Conservation (phyloP, 1,140 invertebrate species). For the Oryzaephilus surinamensis region DNA sequence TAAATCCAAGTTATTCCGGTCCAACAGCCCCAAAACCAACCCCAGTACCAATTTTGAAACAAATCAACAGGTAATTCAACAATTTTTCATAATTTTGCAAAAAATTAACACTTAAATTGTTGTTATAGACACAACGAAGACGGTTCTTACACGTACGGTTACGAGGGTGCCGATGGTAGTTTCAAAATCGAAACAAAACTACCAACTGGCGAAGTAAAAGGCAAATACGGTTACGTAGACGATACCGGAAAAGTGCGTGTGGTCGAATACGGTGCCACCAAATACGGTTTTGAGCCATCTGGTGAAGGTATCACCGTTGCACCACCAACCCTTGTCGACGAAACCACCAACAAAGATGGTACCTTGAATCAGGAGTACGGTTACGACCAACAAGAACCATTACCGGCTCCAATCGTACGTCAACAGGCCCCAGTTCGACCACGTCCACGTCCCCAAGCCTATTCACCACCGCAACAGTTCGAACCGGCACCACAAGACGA, state of each 20-base stretch:
- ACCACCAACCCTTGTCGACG: conserved; percentile 65
- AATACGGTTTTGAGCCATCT: conserved; percentile 73
- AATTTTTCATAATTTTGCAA: conserved; percentile 1
- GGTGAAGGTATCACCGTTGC: conserved; percentile 79
- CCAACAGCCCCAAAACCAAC: conserved; percentile 45
- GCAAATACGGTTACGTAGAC: conserved; percentile 81
- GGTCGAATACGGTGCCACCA: conserved; percentile 80
- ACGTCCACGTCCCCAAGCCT: conserved; percentile 31
- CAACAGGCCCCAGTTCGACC: conserved; percentile 24
- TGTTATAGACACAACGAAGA: conserved; percentile 68
- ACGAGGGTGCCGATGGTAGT: conserved; percentile 71
- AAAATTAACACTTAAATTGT: too few relatives aligned
- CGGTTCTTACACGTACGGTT: conserved; percentile 78
- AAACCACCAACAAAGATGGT: conserved; percentile 47
- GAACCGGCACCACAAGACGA: conserved; percentile 22
- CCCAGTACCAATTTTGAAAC: conserved; percentile 70
- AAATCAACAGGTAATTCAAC: conserved; percentile 60
- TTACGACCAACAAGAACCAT: conserved; percentile 37
- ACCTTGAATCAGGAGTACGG: conserved; percentile 36
- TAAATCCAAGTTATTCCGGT: conserved; percentile 32
- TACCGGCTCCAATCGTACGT: conserved; percentile 23
- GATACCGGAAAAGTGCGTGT: conserved; percentile 68
- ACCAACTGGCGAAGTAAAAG: conserved; percentile 65
- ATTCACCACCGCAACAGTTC: conserved; percentile 12
- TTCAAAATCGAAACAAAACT: conserved; percentile 80